phyloP scores from a whole-genome alignment of 2,888 invertebrate genomes.

The Bombylius major region DNA sequence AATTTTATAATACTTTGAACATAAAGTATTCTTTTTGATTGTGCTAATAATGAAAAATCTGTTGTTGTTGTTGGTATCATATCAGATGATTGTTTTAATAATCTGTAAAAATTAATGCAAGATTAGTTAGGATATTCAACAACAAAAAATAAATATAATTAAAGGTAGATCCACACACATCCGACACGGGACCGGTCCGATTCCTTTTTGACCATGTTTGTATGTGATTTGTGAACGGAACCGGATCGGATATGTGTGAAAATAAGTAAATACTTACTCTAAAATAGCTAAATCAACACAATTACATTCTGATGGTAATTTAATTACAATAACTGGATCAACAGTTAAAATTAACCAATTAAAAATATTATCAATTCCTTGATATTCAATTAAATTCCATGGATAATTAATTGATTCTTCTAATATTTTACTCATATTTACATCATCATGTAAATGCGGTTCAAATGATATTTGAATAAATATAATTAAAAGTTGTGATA shows the following conservation, averaged over 20 bases:
- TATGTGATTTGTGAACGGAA: too few species aligned
- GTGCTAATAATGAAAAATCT: slow-evolving; percentile 19
- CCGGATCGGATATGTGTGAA: not conserved
- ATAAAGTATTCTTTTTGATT: slow-evolving; percentile 32
- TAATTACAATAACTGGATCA: slow-evolving; percentile 54
- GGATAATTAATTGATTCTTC: slow-evolving; percentile 48
- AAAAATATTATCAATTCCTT: slow-evolving; percentile 49
- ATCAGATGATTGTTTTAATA: slow-evolving; percentile 10
- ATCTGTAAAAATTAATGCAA: not conserved
- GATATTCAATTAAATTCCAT: slow-evolving; percentile 51
- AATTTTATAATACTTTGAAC: slow-evolving; percentile 29
- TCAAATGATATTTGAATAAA: slow-evolving; percentile 60
- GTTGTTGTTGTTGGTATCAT: slow-evolving; percentile 5
- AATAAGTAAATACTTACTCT: slow-evolving; percentile 36
- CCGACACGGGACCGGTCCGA: too few species aligned
- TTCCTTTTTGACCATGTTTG: too few species aligned
- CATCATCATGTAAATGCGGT: slow-evolving; percentile 50
- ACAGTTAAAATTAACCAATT: slow-evolving; percentile 65
- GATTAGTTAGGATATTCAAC: too few species aligned
- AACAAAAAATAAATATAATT: not conserved
- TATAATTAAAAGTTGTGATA: slow-evolving; percentile 52
- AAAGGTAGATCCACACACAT: too few species aligned
- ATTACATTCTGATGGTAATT: slow-evolving; percentile 37
- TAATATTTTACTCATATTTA: slow-evolving; percentile 36
- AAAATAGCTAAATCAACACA: slow-evolving; percentile 47